Conservation (phyloP, 2,797 vertebrate species). For the Hoplostethus atlanticus region DNA sequence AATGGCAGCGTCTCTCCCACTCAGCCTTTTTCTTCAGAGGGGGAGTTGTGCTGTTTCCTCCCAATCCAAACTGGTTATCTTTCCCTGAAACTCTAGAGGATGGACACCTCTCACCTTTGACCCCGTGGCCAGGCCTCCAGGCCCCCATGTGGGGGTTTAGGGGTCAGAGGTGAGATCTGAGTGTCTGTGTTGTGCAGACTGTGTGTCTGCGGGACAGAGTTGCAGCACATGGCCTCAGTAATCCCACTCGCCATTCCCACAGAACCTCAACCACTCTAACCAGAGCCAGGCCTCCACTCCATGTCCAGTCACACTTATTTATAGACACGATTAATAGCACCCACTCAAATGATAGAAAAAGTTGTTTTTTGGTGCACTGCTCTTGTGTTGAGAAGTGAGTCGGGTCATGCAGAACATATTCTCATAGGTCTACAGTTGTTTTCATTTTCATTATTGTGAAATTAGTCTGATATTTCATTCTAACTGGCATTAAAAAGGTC, state of each 20-base stretch:
- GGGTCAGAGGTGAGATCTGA: constrained; percentile 71
- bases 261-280: constrained; percentile 50
- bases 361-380: no score
- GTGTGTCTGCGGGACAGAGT: constrained; percentile 79
- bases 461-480: no score
- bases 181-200: constrained; percentile 81
- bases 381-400: no score
- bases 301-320: constrained; percentile 44
- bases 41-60: constrained; percentile 59
- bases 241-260: constrained; percentile 78
- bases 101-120: constrained; percentile 78
- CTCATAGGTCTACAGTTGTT: no score
- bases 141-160: constrained; percentile 64
- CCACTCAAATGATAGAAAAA: constrained; percentile 47
- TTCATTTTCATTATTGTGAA: no score
- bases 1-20: constrained; percentile 45
- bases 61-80: constrained; percentile 74
- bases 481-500: no score
- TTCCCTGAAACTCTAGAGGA: constrained; percentile 80
- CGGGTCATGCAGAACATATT: no score
- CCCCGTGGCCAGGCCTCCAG: constrained; percentile 69
- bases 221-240: constrained; percentile 73
- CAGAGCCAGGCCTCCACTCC: constrained; percentile 24
- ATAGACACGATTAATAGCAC: constrained; percentile 64
- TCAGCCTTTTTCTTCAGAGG: constrained; percentile 16